Base-by-base conservation (phyloP, 92 coral and sea anemone species). In the Blastomussa wellsi region DNA sequence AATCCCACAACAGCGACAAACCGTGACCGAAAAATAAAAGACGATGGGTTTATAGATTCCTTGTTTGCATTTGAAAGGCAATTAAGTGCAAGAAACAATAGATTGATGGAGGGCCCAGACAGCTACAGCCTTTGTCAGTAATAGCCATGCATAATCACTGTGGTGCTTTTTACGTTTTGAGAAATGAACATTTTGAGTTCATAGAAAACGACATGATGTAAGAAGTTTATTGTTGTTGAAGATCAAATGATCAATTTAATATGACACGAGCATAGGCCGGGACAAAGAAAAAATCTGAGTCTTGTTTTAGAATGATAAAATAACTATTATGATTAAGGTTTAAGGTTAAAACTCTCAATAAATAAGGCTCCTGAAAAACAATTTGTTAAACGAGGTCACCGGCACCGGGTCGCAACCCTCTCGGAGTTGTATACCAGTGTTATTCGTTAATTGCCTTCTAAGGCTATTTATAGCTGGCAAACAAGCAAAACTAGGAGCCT, bases 11-110 rank as follows among this genome's bases (percentile, higher is more conserved):
- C 86, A 15, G 78, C 71, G 29, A 17, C 35, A 24, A 72, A 82
- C 78, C 86, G 78, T 71, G 86, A 82, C 78, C 39, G 69, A 9
- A 59, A 51, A 71, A 71, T 71, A 31, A 19, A 36, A 51, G 64
- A 77, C 77, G 77, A 81, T 44, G 5, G 24, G 57, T 74, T 82
- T 60, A 83, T 15, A 72, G 28, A 53, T 53, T 36, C 44, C 35
- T 17, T 55, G 80, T 83, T 83, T 83, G 87, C 80, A 83, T 83
- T 74, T 74, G 87, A 74, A 83, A 60, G 79, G 87, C 81, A 83
- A 83, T 83, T 74, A 60, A 82, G 72, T 49, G 7, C 49, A 20
- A 33, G 57, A 62, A 74, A 74, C 87, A 83, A 83, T 39, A 39
- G 81, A 64, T 19, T 75, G 28, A 74, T 42, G 79, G 48, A 76